phyloP scores from a whole-genome alignment of 2,888 invertebrate genomes.

The Perizoma flavofasciatum region DNA sequence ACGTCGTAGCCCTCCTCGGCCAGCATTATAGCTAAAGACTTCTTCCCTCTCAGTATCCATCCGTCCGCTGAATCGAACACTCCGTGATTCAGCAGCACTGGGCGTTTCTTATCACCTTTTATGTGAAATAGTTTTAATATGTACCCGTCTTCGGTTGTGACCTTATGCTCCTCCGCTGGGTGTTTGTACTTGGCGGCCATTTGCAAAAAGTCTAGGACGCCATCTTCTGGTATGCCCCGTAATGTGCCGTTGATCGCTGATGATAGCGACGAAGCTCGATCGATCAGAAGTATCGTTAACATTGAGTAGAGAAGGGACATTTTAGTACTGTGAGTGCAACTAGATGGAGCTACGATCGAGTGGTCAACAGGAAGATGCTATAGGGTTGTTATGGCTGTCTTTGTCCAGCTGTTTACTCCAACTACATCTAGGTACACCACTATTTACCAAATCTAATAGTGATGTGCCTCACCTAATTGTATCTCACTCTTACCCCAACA shows the following conservation, averaged over 20 bases:
- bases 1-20: conserved; percentile 45
- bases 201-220: conserved; percentile 33
- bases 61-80: conserved; percentile 45
- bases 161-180: conserved; percentile 35
- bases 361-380: not conserved
- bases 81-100: conserved; percentile 48
- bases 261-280: not conserved
- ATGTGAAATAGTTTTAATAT: conserved; percentile 45
- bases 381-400: no score
- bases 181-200: conserved; percentile 40
- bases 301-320: conserved; percentile 11
- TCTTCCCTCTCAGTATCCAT: conserved; percentile 46
- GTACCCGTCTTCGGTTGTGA: conserved; percentile 52
- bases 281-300: conserved; percentile 1
- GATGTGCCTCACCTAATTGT: no score
- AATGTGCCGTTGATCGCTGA: conserved; percentile 17
- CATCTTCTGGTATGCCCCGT: conserved; percentile 27
- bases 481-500: no score
- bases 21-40: conserved; percentile 42
- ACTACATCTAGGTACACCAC: no score
- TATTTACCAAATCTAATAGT: no score
- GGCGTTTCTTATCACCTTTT: conserved; percentile 36
- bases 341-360: conserved; percentile 1
- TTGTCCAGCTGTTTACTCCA: no score
- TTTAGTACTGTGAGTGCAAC: conserved; percentile 6